Evolutionary conservation across 2,113 vertebrate species (phyloP), one percentile per base, ranked within the genome.

Genomic region (Lota lota): DNA sequence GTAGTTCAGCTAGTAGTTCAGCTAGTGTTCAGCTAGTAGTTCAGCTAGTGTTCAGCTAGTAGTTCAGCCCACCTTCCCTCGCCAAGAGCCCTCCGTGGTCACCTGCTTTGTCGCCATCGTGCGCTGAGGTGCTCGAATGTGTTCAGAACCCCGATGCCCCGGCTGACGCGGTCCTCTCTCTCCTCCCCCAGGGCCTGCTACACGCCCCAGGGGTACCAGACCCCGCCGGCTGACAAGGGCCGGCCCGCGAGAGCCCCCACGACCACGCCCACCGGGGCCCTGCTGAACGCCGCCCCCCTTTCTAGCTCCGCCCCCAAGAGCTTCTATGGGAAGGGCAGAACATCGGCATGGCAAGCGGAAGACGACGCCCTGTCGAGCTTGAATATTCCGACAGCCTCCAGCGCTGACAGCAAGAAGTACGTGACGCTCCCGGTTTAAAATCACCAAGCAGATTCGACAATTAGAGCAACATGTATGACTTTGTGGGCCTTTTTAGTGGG

Each of bases 261-360:
- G 0, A 59, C 72, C 2, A 92, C 90, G 0, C 90, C 89, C 36
- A 87, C 86, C 40, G 75, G 91, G 1, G 75, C 78, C 66, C 84
- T 87, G 5, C 33, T 85, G 20, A 80, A 84, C 85, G 78, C 92
- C 69, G 79, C 85, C 84, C 92, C 92, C 84, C 90, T 95, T 21
- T 95, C 95, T 0, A 91, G 92, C 87, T 97, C 95, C 0, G 93
- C 94, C 67, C 94, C 95, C 70, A 97, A 97, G 78, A 89, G 94
- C 61, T 94, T 91, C 57, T 94, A 94, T 63, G 91, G 91, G 75
- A 95, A 94, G 82, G 90, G 50, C 80, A 92, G 92, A 73, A 90
- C 78, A 11, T 22, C 68, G 0, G 77, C 85, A 6, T 93, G 93
- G 93, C 93, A 93, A 67, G 85, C 84, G 3, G 78, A 90, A 0